Evolutionary conservation across 2,113 vertebrate species (phyloP).

Genomic region (Gnathonemus longibarbis): DNA sequence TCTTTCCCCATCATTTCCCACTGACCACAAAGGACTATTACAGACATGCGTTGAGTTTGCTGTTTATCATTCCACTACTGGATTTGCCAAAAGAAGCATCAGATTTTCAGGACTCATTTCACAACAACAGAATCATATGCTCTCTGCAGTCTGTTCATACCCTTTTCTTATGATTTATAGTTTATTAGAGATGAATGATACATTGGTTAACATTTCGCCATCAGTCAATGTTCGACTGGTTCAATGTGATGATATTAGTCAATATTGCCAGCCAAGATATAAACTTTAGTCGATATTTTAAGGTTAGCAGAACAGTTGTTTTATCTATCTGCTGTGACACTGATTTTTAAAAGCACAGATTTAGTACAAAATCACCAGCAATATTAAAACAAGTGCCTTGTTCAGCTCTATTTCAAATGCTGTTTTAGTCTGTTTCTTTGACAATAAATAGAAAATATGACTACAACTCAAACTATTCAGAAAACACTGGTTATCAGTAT

Average conservation of each 20-base stretch:
- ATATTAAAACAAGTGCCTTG: background rate
- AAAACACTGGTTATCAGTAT: background rate
- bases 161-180: background rate
- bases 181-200: background rate
- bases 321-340: background rate
- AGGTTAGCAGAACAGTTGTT: background rate
- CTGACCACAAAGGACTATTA: conserved; percentile 13
- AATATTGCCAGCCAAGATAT: background rate
- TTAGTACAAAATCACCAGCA: background rate
- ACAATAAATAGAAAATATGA: background rate
- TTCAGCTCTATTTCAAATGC: background rate
- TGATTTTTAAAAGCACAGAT: background rate
- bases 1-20: background rate
- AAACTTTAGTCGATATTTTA: background rate
- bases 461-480: background rate
- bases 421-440: background rate
- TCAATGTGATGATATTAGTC: background rate
- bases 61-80: background rate
- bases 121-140: background rate
- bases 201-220: background rate
- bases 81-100: background rate
- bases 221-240: background rate
- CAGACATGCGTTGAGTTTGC: background rate
- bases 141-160: background rate
- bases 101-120: background rate